These are phyloP conservation scores for Poicephalus gulielmi DNA, from an alignment of 2,113 vertebrate species.

Conservation along the genomic window DNA sequence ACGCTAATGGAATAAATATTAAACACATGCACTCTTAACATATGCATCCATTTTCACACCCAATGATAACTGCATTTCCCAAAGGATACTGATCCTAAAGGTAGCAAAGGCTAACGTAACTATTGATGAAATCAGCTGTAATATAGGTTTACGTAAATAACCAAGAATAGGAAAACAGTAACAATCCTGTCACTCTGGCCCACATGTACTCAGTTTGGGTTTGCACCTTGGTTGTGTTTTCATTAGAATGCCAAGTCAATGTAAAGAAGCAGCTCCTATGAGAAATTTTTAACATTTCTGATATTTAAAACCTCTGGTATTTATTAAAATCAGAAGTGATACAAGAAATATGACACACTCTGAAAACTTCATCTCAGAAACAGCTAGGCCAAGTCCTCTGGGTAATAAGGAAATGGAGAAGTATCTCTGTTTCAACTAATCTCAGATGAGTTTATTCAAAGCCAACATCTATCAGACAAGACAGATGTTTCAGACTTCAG, in stretches of 20 bases:
- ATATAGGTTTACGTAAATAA: not conserved
- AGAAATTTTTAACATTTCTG: not conserved
- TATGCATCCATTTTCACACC: not conserved
- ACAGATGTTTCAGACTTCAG: conserved; percentile 29
- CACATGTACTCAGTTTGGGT: not conserved
- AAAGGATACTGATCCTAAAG: not conserved
- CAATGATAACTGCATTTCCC: not conserved
- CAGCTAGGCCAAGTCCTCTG: not conserved
- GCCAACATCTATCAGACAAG: not conserved
- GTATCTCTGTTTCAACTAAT: not conserved
- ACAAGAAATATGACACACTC: not conserved
- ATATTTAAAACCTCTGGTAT: not conserved
- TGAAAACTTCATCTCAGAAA: conserved; percentile 25
- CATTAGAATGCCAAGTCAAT: not conserved
- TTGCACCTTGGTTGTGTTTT: not conserved
- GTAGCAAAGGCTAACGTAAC: not conserved
- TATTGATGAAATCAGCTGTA: not conserved
- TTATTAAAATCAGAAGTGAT: conserved; percentile 28
- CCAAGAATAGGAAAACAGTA: not conserved
- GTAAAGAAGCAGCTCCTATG: not conserved
- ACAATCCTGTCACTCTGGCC: not conserved
- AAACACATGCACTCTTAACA: not conserved
- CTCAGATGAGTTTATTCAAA: not conserved
- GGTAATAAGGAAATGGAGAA: not conserved
- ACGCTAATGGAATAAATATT: not conserved